Base-by-base conservation (phyloP, 2,888 invertebrate species). In the Cryptops parisi region DNA sequence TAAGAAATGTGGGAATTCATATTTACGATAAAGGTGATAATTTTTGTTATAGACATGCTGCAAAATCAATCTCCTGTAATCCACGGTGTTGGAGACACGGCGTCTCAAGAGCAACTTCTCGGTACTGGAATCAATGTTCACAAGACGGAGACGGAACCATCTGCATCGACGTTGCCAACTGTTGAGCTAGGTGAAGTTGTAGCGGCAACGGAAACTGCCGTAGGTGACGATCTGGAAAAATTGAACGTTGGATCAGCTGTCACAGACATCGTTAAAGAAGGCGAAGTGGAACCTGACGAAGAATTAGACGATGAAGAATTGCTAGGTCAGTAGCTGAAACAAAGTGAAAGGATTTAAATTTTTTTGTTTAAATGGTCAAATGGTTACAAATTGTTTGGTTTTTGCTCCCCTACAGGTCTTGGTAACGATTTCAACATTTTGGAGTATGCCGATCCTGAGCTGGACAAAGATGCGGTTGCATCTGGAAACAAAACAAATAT, bases 371-470 rank as follows among this genome's bases (percentile, higher is more conserved):
- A 33, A 33, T 15, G 15, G 33, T 9, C 33, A 33, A 33, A 33
- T 9, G 15, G 15, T 9, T 9, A 33, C 33, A 33, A 33, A 41
- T n/a, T 41, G 5, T n/a, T 41, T 41, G n/a, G 9, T 27, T 52
- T 52, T 57, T 39, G 27, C 26, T 54, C 46, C 48, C 64, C 64
- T 72, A 75, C 63, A 85, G 87, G 87, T 71, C 85, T 90, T 76
- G 90, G 89, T 3, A 83, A 86, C 57, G 91, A 91, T 72, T 94
- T 94, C 70, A 93, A 94, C 68, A 90, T 94, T 63, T 71, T 94
- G 58, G 90, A 91, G 69, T 94, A 93, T 68, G 93, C 90, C 0
- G 93, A 94, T 74, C 89, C 93, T 0, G 91, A 91, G 70, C 72
- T 91, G 51, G 89, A 88, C 60, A 80, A 81, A 56, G 76, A 61